Evolutionary conservation across 64 coral and sea anemone species (phyloP), one percentile per base, ranked within the genome.

Genomic region (Montipora foliosa): DNA sequence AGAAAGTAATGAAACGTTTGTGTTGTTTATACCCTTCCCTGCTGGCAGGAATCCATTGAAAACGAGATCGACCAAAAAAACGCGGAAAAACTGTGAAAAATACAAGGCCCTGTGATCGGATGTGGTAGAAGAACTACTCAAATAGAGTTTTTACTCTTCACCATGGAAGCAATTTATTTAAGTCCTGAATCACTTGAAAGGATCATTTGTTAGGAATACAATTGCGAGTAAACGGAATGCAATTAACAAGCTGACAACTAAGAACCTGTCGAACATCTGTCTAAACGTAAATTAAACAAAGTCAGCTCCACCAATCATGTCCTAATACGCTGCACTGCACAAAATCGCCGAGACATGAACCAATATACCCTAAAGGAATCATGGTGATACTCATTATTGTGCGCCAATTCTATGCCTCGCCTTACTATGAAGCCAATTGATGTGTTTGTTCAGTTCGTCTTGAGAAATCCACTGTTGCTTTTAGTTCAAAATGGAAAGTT

Each of bases 351-450:
- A 25, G 53, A 88, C 79, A 80, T 94, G 76, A 81, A 94, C 82
- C 93, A 94, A 97, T 97, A 97, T 94, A 75, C 75, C 89, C 93
- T 74, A 78, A 82, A 80, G 95, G 93, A 95, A 87, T 91, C 81
- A 47, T 78, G 48, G 82, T 92, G 83, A 88, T 81, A 97, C 91
- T 97, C 95, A 97, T 92, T 92, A 94, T 73, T 61, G 52, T 12
- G 61, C 14, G 14, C 77, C 95, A 91, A 89, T 92, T 78, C 83
- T 57, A 95, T 97, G 89, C 89, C 58, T 91, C 10, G 78, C 62
- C 84, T 97, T 94, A 97, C 95, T 95, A 97, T 87, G 66, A 97
- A 92, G 91, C 89, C 94, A 97, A 97, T 97, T 88, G 92, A 88
- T 91, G 82, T 89, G 83, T 95, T 95, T 94, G 93, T 83, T 92